Percentiles rank a stretch among this genome's conserved stretches.
Evolutionary conservation across 2,797 vertebrate genomes (phyloP).

Genomic region (Rhadinocentrus ornatus): DNA sequence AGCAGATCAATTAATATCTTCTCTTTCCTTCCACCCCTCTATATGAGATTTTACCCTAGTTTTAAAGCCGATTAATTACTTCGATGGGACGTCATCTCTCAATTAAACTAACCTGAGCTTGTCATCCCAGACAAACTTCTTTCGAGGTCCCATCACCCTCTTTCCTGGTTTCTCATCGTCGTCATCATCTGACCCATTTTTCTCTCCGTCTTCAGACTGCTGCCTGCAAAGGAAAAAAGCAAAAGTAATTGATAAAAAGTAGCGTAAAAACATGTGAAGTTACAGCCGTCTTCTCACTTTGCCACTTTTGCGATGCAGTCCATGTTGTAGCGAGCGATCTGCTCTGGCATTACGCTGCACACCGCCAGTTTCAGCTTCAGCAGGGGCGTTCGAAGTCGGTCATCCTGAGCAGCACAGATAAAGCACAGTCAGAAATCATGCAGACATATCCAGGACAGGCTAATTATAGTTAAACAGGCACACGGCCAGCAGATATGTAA

Average conservation of each 20-base stretch:
- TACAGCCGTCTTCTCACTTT: slow-evolving; percentile 81
- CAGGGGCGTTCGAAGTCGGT: slow-evolving; percentile 91
- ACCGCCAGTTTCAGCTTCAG: slow-evolving; percentile 96
- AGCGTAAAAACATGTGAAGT: not conserved
- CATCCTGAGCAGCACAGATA: slow-evolving; percentile 83
- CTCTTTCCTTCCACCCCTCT: too few relatives aligned
- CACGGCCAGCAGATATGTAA: slow-evolving; percentile 7
- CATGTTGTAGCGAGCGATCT: slow-evolving; percentile 95
- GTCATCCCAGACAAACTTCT: slow-evolving; percentile 97
- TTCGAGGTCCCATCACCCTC: slow-evolving; percentile 94
- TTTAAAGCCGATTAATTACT: too few relatives aligned
- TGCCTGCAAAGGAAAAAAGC: slow-evolving; percentile 76
- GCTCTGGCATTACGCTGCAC: slow-evolving; percentile 95
- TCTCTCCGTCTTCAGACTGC: slow-evolving; percentile 92
- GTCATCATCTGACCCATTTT: slow-evolving; percentile 95
- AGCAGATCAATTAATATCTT: too few relatives aligned
- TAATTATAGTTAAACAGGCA: slow-evolving; percentile 38
- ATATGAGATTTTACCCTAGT: too few relatives aligned
- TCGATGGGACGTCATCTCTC: too few relatives aligned
- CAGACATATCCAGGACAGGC: slow-evolving; percentile 2
- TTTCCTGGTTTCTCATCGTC: slow-evolving; percentile 97
- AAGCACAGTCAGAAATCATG: slow-evolving; percentile 15
- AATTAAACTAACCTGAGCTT: slow-evolving; percentile 87
- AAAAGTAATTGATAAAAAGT: not conserved
- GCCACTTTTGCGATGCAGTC: slow-evolving; percentile 95